Percentiles rank a stretch among this genome's conserved stretches.
These are phyloP conservation scores for Pampusana beccarii DNA, from an alignment of 2,113 vertebrate species.

Conservation along the genomic window DNA sequence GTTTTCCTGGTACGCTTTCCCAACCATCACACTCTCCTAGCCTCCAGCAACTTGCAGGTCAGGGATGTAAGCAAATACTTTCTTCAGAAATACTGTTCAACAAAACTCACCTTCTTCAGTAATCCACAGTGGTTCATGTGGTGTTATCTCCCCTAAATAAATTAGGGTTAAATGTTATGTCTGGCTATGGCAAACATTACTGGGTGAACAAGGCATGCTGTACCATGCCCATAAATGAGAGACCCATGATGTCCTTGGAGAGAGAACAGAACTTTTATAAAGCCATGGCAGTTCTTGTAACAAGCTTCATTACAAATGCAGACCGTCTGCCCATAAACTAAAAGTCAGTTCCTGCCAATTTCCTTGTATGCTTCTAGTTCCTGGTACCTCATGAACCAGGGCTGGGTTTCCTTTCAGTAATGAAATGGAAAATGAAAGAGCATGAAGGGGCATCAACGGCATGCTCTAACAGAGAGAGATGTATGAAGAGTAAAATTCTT, in stretches of 20 bases:
- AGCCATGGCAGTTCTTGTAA: constrained; percentile 16
- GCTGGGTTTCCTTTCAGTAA: constrained; percentile 39
- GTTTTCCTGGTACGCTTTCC: constrained; percentile 23
- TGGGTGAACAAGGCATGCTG: constrained; percentile 32
- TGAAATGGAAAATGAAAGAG: constrained; percentile 40
- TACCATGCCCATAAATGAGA: constrained; percentile 54
- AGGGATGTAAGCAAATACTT: constrained; percentile 2
- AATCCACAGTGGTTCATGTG: background rate
- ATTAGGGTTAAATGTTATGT: background rate
- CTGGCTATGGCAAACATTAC: constrained; percentile 3
- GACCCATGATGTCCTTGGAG: constrained; percentile 27
- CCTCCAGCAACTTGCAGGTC: constrained; percentile 21
- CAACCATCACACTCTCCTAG: background rate
- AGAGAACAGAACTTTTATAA: constrained; percentile 38
- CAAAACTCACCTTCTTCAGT: background rate
- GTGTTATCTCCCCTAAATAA: background rate
- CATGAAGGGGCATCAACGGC: constrained; percentile 17
- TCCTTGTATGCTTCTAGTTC: constrained; percentile 58
- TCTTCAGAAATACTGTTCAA: constrained; percentile 6
- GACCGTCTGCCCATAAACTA: constrained; percentile 57
- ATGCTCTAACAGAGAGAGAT: constrained; percentile 21
- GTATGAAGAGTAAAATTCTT: background rate
- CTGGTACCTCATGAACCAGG: constrained; percentile 48
- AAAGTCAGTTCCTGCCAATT: constrained; percentile 53
- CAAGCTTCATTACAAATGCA: constrained; percentile 62